phyloP scores from a whole-genome alignment of 2,797 vertebrate genomes.

The Propithecus deckenii region DNA sequence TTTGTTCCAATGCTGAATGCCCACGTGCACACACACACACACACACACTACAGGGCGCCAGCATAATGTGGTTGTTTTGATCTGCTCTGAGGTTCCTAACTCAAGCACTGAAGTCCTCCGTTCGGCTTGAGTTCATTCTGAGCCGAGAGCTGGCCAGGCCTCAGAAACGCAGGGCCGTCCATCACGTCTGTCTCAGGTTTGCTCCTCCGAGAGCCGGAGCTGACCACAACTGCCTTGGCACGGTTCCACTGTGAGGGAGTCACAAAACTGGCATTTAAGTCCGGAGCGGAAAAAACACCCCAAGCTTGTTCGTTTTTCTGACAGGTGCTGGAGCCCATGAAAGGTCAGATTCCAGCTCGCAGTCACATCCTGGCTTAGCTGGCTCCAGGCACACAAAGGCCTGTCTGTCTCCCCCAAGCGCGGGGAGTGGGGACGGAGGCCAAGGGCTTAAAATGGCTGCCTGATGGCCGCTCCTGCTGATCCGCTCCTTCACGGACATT shows the following conservation, averaged over 20 bases:
- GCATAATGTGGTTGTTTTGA: neutral
- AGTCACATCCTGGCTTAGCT: constrained; percentile 80
- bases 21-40: too few relatives aligned
- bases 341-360: constrained; percentile 79
- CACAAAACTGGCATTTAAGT: constrained; percentile 80
- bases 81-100: neutral
- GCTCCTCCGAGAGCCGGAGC: constrained; percentile 43
- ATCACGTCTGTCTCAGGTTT: constrained; percentile 58
- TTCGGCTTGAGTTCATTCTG: neutral
- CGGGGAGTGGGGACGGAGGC: constrained; percentile 57
- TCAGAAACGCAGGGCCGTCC: constrained; percentile 33
- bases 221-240: constrained; percentile 77
- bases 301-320: constrained; percentile 77
- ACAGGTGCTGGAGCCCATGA: constrained; percentile 81
- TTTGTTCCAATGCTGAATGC: neutral
- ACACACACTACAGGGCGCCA: neutral
- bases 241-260: constrained; percentile 65
- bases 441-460: constrained; percentile 71
- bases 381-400: constrained; percentile 77
- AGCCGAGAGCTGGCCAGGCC: constrained; percentile 41
- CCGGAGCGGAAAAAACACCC: constrained; percentile 78
- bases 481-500: constrained; percentile 72
- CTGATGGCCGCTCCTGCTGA: constrained; percentile 68
- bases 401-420: constrained; percentile 64
- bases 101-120: neutral